Evolutionary conservation across 2,797 vertebrate species (phyloP).

Genomic region (Lagorchestes hirsutus): DNA sequence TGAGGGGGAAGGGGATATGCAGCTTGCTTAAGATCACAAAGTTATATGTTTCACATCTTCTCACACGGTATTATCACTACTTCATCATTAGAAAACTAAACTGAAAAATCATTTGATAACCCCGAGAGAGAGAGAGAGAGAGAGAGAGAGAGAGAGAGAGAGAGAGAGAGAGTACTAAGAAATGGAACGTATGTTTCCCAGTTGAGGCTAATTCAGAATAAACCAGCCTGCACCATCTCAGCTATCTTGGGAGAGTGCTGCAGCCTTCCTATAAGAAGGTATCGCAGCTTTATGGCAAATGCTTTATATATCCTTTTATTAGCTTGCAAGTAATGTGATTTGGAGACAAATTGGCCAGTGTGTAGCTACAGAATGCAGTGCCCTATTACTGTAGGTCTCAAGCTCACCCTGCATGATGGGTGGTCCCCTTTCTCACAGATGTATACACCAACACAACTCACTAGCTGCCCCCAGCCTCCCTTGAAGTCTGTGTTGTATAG

Average conservation of each 20-base stretch:
- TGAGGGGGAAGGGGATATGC: background rate
- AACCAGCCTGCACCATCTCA: accelerated
- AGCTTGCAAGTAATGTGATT: conserved; percentile 79
- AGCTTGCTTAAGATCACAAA: background rate
- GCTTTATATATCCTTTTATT: conserved; percentile 72
- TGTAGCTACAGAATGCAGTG: conserved; percentile 77
- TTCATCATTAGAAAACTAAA: background rate
- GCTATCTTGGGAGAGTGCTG: background rate
- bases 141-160: background rate
- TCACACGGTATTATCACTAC: background rate
- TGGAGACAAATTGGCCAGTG: conserved; percentile 73
- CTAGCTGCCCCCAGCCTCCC: conserved; percentile 75
- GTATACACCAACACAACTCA: conserved; percentile 73
- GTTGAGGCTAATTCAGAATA: background rate
- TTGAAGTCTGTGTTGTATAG: conserved; percentile 86
- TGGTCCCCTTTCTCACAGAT: conserved; percentile 82
- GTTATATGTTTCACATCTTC: background rate
- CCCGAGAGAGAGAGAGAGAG: background rate
- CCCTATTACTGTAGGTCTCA: conserved; percentile 81
- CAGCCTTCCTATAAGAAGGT: background rate
- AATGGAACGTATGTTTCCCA: accelerated
- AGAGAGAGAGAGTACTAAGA: background rate
- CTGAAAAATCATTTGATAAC: background rate
- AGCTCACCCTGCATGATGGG: conserved; percentile 81
- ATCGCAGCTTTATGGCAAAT: conserved; percentile 68